A percentile compares a stretch with the other conserved stretches of the same genome.
These are phyloP conservation scores for Galaxea fascicularis DNA, from an alignment of 92 coral and sea anemone genomes.

Conservation along the genomic window DNA sequence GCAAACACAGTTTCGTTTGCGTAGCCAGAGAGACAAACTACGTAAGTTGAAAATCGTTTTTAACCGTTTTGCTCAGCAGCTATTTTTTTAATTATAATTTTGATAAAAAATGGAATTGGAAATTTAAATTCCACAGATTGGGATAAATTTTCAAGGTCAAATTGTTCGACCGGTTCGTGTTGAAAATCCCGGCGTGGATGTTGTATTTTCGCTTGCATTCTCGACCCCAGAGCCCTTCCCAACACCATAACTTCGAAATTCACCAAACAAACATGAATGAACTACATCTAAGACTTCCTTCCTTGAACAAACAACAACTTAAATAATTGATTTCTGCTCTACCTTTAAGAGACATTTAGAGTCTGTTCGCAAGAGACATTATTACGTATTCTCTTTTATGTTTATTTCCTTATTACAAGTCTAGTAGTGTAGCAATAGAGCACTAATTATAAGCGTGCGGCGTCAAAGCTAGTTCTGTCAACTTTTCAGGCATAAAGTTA, in stretches of 20 bases:
- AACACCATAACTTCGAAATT: slow-evolving; percentile 8
- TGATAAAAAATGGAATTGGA: background rate
- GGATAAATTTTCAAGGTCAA: slow-evolving; percentile 25
- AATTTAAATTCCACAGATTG: slow-evolving; percentile 4
- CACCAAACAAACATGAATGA: background rate
- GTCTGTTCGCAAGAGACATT: background rate
- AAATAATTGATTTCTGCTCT: no score
- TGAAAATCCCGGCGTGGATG: slow-evolving; percentile 71
- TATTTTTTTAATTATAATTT: background rate
- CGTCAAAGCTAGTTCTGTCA: background rate
- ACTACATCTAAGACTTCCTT: background rate
- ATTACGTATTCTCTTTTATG: background rate
- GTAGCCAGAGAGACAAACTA: background rate
- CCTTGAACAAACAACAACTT: background rate
- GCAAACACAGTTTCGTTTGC: background rate
- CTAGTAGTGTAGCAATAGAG: background rate
- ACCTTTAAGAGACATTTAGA: no score
- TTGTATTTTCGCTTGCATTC: slow-evolving; percentile 61
- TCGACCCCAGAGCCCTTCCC: no score
- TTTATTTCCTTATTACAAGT: background rate
- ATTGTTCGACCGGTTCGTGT: slow-evolving; percentile 52
- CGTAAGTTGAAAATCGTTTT: background rate
- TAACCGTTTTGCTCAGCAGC: background rate
- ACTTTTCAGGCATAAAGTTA: background rate
- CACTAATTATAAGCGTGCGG: slow-evolving; percentile 4